Conservation (phyloP, 1,140 invertebrate genomes). For the Harpegnathos saltator region DNA sequence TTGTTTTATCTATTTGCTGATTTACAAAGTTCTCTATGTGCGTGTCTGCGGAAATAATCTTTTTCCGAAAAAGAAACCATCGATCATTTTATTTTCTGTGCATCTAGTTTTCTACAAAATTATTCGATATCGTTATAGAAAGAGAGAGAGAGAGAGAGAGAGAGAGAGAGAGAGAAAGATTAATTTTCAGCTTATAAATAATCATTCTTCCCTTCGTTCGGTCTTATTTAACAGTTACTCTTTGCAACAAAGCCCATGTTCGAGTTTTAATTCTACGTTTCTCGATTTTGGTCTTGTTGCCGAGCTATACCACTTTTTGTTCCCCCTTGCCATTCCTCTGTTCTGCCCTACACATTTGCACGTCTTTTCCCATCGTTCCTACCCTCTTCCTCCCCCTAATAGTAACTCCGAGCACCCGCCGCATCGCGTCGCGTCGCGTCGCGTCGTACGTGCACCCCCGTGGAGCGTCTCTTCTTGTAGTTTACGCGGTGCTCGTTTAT, state of each 20-base stretch:
- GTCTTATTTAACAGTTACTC: background rate
- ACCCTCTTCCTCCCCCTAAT: background rate
- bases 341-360: background rate
- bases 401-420: slow-evolving; percentile 17
- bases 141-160: no score
- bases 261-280: background rate
- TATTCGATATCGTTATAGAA: no score
- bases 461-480: slow-evolving; percentile 53
- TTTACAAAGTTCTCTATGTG: background rate
- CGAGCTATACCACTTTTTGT: background rate
- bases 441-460: slow-evolving; percentile 36
- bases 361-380: slow-evolving; percentile 30
- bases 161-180: no score
- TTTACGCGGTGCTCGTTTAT: slow-evolving; percentile 65
- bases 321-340: background rate
- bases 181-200: no score
- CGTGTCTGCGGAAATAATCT: background rate
- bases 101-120: no score
- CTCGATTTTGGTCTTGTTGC: background rate
- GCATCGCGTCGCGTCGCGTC: background rate
- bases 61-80: background rate
- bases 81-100: background rate
- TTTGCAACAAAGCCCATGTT: background rate
- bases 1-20: background rate
- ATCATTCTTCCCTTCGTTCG: background rate